These are phyloP conservation scores for Myotis yumanensis DNA, from an alignment of 2,113 vertebrate species.

Conservation along the genomic window DNA sequence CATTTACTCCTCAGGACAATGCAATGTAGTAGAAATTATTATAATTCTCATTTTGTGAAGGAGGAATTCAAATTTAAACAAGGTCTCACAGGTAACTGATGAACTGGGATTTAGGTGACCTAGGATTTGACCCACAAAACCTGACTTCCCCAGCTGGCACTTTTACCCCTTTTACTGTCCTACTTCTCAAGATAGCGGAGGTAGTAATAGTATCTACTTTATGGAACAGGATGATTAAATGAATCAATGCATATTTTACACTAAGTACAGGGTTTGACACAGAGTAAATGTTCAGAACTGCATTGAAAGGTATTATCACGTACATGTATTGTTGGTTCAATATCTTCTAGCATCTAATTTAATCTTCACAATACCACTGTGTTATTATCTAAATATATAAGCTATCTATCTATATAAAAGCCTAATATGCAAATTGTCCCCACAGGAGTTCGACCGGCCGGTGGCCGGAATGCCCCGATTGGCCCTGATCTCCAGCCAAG, in stretches of 20 bases:
- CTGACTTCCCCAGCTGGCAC: background rate
- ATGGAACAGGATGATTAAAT: background rate
- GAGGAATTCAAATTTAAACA: background rate
- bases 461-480: too few relatives aligned
- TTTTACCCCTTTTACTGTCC: background rate
- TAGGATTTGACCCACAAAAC: background rate
- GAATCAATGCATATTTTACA: background rate
- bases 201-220: background rate
- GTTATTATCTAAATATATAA: background rate
- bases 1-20: background rate
- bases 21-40: background rate
- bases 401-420: background rate
- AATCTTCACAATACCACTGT: background rate
- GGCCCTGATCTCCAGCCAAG: too few relatives aligned
- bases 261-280: background rate
- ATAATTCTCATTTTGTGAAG: background rate
- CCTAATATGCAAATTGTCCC: too few relatives aligned
- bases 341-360: background rate
- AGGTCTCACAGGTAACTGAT: background rate
- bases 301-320: background rate
- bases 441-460: too few relatives aligned
- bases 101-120: background rate
- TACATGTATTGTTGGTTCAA: background rate
- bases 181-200: background rate
- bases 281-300: slow-evolving; percentile 2